Evolutionary conservation across 2,888 invertebrate species (phyloP), one percentile per base, ranked within the genome.

Genomic region (Cotesia congregata): DNA sequence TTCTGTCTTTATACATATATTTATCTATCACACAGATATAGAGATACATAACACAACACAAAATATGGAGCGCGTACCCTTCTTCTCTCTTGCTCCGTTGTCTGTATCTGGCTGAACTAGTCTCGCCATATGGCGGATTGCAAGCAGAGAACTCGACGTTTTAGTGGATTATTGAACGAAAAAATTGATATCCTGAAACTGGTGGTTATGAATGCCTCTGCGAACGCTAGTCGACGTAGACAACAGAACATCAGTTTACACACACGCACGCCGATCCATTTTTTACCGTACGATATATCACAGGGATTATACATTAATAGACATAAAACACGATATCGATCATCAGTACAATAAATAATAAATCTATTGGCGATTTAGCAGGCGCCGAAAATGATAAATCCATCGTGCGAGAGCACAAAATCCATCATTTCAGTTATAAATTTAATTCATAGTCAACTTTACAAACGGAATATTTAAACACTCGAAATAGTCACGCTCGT

Each of bases 61-160:
- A 50, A 71, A 40, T 15, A 62, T 72, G 68, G 9, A 67, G 67
- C 71, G 39, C 70, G 67, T 65, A 73, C 78, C 78, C 76, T 75
- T 75, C 30, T 30, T 30, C 30, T 30, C 30, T 30, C 3, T 30
- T 30, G 30, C 30, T 30, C 30, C 30, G 30, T 30, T 30, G 30
- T 30, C 30, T 30, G 30, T 30, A 30, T 74, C 78, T 74, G 78
- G 75, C 80, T 50, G 9, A 50, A 50, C 50, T 50, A 50, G 50
- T 76, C 77, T 78, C 67, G 78, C 82, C 83, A 82, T 83, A 83
- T 83, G 83, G 82, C 77, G 78, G 78, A 79, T 80, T 80, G 80
- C 80, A 65, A 81, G 78, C 79, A 12, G 12, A 50, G 79, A 81
- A 79, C 30, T 30, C 30, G 3, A 30, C 80, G 78, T 82, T 83